Base-by-base conservation (phyloP, 2,888 invertebrate species). In the Polyommatus icarus region DNA sequence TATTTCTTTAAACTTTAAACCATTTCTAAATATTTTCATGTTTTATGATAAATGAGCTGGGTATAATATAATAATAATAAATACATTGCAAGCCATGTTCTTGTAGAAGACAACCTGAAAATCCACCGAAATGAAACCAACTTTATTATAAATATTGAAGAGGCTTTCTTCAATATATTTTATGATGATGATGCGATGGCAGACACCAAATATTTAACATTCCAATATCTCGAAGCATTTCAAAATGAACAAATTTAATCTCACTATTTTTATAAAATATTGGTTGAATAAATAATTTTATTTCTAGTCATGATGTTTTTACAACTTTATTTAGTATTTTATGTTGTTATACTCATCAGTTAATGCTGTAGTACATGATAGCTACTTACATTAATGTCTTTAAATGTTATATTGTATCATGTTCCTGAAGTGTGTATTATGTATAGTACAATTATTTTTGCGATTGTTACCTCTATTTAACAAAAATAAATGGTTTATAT, bases 271-370 rank as follows among this genome's bases (percentile, higher is more conserved):
- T 32, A 29, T 67, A 12, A 20, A 61, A 61, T 61, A 61, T 24
- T 61, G 24, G 61, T 10, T 61, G 8, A 8, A 20, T 12, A 24
- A 61, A 67, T 67, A 29, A 67, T 67, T 15, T 67, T 67, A 67
- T 32, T 67, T 67, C 67, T 67, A 67, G 67, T 67, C 67, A 67
- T 29, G 67, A 15, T 20, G 61, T 67, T 67, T 67, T 32, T 67
- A 67, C 67, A 29, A 59, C 12, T 61, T 61, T 61, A 10, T 67
- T 67, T 32, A 24, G 67, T 29, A 29, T 67, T 5, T 67, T 24
- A 61, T 67, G 29, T 67, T 32, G 24, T 24, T 15, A 67, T 4
- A 24, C 10, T 24, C 20, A 20, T 61, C 4, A 24, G 61, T 2
- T 20, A 10, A 20, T 59, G 20, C 59, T 59, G 24, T 24, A 46